Base-by-base conservation (phyloP, 2,113 vertebrate genomes). In the Pangasianodon hypophthalmus region DNA sequence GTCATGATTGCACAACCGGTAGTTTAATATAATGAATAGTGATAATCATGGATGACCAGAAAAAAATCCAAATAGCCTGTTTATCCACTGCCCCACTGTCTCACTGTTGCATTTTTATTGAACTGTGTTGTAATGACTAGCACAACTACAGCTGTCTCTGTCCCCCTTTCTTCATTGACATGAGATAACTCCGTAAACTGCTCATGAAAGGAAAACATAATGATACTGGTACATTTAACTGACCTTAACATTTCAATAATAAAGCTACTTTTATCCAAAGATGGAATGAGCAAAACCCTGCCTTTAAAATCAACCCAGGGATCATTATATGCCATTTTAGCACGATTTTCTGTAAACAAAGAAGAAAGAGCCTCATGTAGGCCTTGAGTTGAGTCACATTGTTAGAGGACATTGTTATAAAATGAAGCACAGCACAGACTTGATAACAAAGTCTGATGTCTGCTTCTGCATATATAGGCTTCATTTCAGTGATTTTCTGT, bases 381-480 rank as follows among this genome's bases (percentile, higher is more conserved):
- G 18, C n/a, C 19, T 58, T 84, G 21, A 44, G 9, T 5, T 41
- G 32, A 84, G 37, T 84, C 56, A 84, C 19, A 44, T 6, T 60
- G 32, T 41, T 54, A 82, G n/a, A 82, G 48, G 50, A 83, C n/a
- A 24, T 9, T 19, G 80, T 82, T 60, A 60, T 29, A 46, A 83
- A 60, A 84, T 44, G 13, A 62, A 44, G 37, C 32, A 84, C 26
- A 6, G 58, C 10, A 84, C 21, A 62, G 82, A 44, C 58, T 62
- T 46, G 37, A 84, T 60, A 62, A 81, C 21, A 52, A 48, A 18
- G 14, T 54, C 79, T 67, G 58, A 85, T 85, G 26, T 85, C 26
- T 85, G 83, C 83, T 64, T 86, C 67, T 52, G n/a, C 85, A 52
- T n/a, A 85, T 75, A 44, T 87, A 67, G 73, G 77, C 67, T 83